Evolutionary conservation across 2,888 invertebrate species (phyloP).

Genomic region (Drosophila hawaiiensis): DNA sequence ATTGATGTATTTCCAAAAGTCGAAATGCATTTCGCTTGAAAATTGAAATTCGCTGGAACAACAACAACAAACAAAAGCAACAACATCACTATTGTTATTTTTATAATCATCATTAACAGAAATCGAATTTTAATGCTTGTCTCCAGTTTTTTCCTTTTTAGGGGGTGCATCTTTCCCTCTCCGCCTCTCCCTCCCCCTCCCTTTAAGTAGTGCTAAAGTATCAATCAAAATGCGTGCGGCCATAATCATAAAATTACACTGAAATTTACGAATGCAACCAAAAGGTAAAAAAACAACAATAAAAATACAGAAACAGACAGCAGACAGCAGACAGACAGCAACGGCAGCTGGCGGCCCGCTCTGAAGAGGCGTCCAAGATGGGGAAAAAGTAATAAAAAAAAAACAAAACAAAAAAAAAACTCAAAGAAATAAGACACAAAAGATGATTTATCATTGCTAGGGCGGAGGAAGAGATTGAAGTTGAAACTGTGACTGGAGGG

Average conservation of each 20-base stretch:
- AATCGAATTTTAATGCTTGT: slow-evolving; percentile 53
- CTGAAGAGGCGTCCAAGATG: slow-evolving; percentile 59
- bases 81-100: neutral
- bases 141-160: neutral
- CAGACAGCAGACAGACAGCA: neutral
- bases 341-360: slow-evolving; percentile 48
- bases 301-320: slow-evolving; percentile 13
- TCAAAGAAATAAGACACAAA: slow-evolving; percentile 53
- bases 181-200: neutral
- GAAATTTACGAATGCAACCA: slow-evolving; percentile 73
- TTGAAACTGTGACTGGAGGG: slow-evolving; percentile 33
- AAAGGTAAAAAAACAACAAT: slow-evolving; percentile 7
- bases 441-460: slow-evolving; percentile 75
- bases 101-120: slow-evolving; percentile 6
- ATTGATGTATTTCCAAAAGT: slow-evolving; percentile 69
- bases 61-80: slow-evolving; percentile 8
- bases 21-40: slow-evolving; percentile 63
- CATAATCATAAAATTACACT: slow-evolving; percentile 80
- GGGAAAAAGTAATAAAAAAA: slow-evolving; percentile 28
- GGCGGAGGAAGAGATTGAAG: slow-evolving; percentile 3
- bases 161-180: slow-evolving; percentile 31
- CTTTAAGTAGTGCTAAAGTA: slow-evolving; percentile 76
- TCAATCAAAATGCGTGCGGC: slow-evolving; percentile 79
- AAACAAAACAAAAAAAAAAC: slow-evolving; percentile 31
- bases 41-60: slow-evolving; percentile 71